Evolutionary conservation across 2,888 invertebrate genomes (phyloP), one percentile per base, ranked within the genome.

Genomic region (Ischnus inquisitorius): DNA sequence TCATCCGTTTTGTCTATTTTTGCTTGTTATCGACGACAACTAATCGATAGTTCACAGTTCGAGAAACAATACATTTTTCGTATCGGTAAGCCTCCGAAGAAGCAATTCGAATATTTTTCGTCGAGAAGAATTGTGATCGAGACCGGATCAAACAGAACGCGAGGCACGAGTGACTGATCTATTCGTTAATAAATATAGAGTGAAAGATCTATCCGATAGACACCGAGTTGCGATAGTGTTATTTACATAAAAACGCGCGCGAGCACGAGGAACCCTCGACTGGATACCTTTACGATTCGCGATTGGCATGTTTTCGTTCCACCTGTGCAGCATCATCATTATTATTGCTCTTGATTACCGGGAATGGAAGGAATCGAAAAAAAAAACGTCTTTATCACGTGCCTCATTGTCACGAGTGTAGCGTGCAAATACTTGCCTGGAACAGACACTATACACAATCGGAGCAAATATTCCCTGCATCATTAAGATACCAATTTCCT

Each of bases 321-420:
- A 43, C 43, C 64, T 68, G 28, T 28, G 57, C 39, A 69, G 41
- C 69, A 76, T 71, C 46, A 69, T 54, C 75, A 39, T 82, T 46
- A 79, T 75, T 69, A 76, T 60, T 83, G 64, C 71, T 83, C 75
- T 76, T 79, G 83, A 83, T 83, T 83, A 80, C 46, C 69, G n/a
- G 25, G 67, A 80, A 77, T 64, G 78, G 16, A 78, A 65, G 54
- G 64, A 80, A 65, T 54, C 48, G 28, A 41, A 48, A 83, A 67
- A 76, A 72, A 77, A 71, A 78, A 64, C 74, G 54, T 69, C 62
- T 41, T 19, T 43, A 43, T 72, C 84, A 78, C 84, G 84, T 81
- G 84, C 78, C 25, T 48, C 39, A 14, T 16, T 69, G 81, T 84
- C 77, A 84, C 84, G 83, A 84, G 81, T 74, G 62, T 74, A 69